Conservation (phyloP, 1,140 invertebrate species). For the Gryon sp. region DNA sequence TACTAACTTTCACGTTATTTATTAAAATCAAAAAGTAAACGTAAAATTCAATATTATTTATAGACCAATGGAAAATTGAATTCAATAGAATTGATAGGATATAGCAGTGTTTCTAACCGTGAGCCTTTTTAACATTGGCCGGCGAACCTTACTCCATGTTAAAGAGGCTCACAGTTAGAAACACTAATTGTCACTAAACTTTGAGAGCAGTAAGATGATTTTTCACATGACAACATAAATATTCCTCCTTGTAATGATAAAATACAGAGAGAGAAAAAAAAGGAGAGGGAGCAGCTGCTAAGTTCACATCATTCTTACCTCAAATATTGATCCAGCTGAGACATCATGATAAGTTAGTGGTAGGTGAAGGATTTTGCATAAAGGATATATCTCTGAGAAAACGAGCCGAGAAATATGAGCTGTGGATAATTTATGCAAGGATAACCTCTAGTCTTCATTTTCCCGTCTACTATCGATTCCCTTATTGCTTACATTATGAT, state of each 20-base stretch:
- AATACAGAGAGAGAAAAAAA: no score
- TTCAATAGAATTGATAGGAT: no score
- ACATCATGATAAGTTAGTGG: constrained; percentile 33
- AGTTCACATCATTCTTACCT: constrained; percentile 32
- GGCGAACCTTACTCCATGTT: no score
- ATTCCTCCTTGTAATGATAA: no score
- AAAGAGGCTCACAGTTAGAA: no score
- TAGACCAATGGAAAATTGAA: no score
- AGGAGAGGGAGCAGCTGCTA: constrained; percentile 18
- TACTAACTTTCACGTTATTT: not conserved
- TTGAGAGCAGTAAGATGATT: no score
- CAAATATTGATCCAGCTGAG: constrained; percentile 49
- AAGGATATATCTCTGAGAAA: constrained; percentile 47
- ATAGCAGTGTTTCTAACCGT: no score
- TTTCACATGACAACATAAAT: no score
- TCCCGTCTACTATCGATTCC: constrained; percentile 25
- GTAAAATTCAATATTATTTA: no score
- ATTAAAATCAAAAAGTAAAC: not conserved
- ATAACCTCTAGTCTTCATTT: constrained; percentile 32
- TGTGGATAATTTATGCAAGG: constrained; percentile 44
- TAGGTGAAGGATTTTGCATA: constrained; percentile 46
- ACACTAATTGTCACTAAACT: no score
- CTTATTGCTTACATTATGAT: constrained; percentile 1
- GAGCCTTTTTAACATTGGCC: no score
- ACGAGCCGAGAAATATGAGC: constrained; percentile 41